These are phyloP conservation scores for Aphelocoma californica DNA, from an alignment of 2,797 vertebrate genomes.

Conservation along the genomic window DNA sequence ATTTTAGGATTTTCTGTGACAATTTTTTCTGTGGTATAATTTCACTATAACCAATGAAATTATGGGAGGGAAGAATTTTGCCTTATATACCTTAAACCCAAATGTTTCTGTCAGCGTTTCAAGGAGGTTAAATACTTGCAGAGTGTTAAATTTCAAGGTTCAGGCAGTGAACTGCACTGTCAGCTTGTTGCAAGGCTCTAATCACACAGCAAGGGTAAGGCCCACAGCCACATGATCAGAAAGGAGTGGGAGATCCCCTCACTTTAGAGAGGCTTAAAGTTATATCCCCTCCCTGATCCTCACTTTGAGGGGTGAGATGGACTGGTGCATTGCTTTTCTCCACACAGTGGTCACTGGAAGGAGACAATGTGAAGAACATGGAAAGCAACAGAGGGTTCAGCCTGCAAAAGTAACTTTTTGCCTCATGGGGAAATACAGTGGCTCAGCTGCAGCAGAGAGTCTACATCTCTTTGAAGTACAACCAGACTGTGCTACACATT, in stretches of 20 bases:
- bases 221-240: neutral
- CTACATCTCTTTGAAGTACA: neutral
- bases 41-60: neutral
- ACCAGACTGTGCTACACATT: neutral
- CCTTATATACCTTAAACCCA: neutral
- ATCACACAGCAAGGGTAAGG: neutral
- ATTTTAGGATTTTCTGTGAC: neutral
- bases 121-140: slow-evolving; percentile 1
- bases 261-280: neutral
- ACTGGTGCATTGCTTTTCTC: neutral
- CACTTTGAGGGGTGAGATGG: neutral
- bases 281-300: neutral
- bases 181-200: neutral
- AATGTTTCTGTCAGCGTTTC: slow-evolving; percentile 32
- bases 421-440: rapidly evolving
- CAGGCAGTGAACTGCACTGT: neutral
- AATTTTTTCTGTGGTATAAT: neutral
- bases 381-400: neutral
- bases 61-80: neutral
- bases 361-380: neutral
- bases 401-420: neutral
- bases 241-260: neutral
- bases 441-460: neutral
- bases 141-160: slow-evolving; percentile 16
- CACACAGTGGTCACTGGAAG: neutral